These are phyloP conservation scores for Drosophila picticornis DNA, from an alignment of 2,888 invertebrate genomes.

Conservation along the genomic window DNA sequence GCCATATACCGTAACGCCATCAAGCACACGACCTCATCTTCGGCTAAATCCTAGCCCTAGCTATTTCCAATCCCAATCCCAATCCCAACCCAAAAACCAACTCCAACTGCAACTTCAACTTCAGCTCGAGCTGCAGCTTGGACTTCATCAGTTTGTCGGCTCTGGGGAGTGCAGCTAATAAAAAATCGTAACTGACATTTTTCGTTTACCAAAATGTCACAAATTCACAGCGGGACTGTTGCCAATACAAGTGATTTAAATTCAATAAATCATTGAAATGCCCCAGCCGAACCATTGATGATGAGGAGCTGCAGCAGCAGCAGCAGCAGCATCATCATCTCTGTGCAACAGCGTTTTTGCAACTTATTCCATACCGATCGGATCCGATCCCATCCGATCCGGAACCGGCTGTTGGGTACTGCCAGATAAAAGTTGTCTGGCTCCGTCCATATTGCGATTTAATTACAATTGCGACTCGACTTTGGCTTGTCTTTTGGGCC, in stretches of 20 bases:
- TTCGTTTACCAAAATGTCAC: conserved; percentile 85
- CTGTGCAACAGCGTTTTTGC: conserved; percentile 5
- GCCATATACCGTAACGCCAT: conserved; percentile 74
- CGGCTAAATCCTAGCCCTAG: conserved; percentile 58
- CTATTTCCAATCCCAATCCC: not conserved
- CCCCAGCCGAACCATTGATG: conserved; percentile 57
- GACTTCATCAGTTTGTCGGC: conserved; percentile 21
- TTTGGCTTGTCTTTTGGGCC: conserved; percentile 40
- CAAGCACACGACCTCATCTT: conserved; percentile 23
- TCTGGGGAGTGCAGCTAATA: conserved; percentile 66
- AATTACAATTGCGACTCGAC: conserved; percentile 71
- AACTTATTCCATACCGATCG: conserved; percentile 42
- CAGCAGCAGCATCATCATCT: conserved; percentile 23
- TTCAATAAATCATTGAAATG: conserved; percentile 84
- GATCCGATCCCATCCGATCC: conserved; percentile 23
- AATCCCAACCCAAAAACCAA: not conserved
- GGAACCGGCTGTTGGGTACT: conserved; percentile 35
- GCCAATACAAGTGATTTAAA: conserved; percentile 85
- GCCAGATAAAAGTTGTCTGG: conserved; percentile 58
- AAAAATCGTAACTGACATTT: conserved; percentile 84
- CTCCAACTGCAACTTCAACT: conserved; percentile 8
- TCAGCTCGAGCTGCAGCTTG: conserved; percentile 2
- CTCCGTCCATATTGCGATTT: conserved; percentile 68
- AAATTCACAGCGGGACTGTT: conserved; percentile 84
- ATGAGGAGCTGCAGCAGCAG: conserved; percentile 58